phyloP scores from a whole-genome alignment of 2,888 invertebrate genomes.

The Eupithecia exiguata region DNA sequence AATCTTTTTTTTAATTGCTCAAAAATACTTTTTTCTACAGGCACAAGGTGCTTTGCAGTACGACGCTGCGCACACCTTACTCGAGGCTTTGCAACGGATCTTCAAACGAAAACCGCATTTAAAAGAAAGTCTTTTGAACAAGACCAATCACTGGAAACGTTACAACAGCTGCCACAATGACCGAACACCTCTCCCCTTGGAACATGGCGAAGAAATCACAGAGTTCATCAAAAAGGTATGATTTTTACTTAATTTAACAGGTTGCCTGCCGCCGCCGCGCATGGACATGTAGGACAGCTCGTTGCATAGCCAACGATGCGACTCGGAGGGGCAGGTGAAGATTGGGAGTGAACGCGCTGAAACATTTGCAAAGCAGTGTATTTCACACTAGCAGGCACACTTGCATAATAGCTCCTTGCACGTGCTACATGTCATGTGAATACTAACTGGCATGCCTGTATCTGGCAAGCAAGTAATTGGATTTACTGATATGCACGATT shows the following conservation, averaged over 20 bases:
- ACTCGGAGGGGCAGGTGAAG: too few relatives aligned
- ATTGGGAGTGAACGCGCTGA: background rate
- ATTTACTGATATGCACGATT: too few relatives aligned
- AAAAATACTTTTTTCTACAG: slow-evolving; percentile 72
- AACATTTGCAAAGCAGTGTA: background rate
- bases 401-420: too few relatives aligned
- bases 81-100: slow-evolving; percentile 93
- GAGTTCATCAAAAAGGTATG: slow-evolving; percentile 23
- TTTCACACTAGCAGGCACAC: background rate
- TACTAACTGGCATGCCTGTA: too few relatives aligned
- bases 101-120: slow-evolving; percentile 91
- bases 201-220: slow-evolving; percentile 22
- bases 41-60: slow-evolving; percentile 97
- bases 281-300: too few relatives aligned
- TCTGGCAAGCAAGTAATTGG: too few relatives aligned
- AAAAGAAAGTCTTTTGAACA: slow-evolving; percentile 48
- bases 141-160: slow-evolving; percentile 17
- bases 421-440: too few relatives aligned
- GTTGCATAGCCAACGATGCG: too few relatives aligned
- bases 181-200: slow-evolving; percentile 7
- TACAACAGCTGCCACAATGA: slow-evolving; percentile 20
- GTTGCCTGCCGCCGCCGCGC: too few relatives aligned
- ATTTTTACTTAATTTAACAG: background rate
- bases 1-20: background rate
- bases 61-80: slow-evolving; percentile 94